Percentiles rank a stretch among this genome's conserved stretches.
These are phyloP conservation scores for Silurus lanzhouensis DNA, from an alignment of 2,797 vertebrate species.

Conservation along the genomic window DNA sequence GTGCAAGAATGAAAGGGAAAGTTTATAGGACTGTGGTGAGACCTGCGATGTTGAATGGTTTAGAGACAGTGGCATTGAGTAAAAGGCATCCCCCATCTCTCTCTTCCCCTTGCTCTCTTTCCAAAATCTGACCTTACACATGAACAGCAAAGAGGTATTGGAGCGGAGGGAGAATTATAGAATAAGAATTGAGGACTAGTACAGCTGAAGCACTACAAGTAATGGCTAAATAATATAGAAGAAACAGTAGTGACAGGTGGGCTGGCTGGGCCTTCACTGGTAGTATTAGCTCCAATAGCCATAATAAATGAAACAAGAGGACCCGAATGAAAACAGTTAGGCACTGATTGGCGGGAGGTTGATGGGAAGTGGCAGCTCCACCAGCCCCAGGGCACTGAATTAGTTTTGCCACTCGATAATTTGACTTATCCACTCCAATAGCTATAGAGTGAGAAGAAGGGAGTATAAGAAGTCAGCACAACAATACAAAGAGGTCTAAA, in stretches of 20 bases:
- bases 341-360: constrained; percentile 77
- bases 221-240: constrained; percentile 41
- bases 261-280: constrained; percentile 65
- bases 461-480: constrained; percentile 25
- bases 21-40: too few relatives aligned
- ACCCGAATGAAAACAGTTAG: constrained; percentile 75
- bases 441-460: constrained; percentile 58
- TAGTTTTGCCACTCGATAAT: constrained; percentile 83
- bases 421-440: constrained; percentile 81
- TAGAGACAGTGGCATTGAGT: too few relatives aligned
- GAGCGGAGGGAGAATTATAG: not conserved
- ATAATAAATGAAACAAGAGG: constrained; percentile 82
- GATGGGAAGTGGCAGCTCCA: constrained; percentile 82
- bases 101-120: constrained; percentile 9
- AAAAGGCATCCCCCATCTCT: not conserved
- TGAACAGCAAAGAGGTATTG: constrained; percentile 10
- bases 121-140: constrained; percentile 43
- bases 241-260: constrained; percentile 62
- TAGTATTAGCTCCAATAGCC: constrained; percentile 78
- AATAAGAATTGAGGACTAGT: constrained; percentile 20
- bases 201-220: constrained; percentile 40
- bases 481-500: not conserved
- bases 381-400: constrained; percentile 73
- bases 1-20: too few relatives aligned
- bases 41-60: too few relatives aligned